phyloP scores from a whole-genome alignment of 2,113 vertebrate species.

The Grammomys surdaster region DNA sequence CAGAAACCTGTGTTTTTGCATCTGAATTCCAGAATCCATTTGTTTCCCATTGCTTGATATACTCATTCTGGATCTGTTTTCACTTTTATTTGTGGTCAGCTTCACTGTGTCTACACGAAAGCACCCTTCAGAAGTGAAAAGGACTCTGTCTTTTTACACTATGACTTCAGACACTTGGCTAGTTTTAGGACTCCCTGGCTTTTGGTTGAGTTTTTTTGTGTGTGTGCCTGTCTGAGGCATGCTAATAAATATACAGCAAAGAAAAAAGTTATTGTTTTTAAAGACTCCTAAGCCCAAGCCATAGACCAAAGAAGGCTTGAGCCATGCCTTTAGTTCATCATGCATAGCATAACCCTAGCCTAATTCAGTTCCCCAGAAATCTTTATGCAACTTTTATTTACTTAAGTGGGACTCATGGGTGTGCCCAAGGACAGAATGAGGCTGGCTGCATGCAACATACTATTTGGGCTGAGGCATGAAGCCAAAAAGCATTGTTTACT shows the following conservation, averaged over 20 bases:
- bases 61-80: conserved; percentile 81
- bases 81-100: conserved; percentile 81
- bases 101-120: conserved; percentile 80
- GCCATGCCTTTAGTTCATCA: not conserved
- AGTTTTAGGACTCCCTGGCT: conserved; percentile 79
- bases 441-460: conserved; percentile 57
- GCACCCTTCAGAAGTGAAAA: conserved; percentile 76
- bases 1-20: conserved; percentile 43
- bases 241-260: conserved; percentile 64
- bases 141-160: conserved; percentile 77
- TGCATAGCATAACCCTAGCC: not conserved
- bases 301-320: not conserved
- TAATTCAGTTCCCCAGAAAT: conserved; percentile 33
- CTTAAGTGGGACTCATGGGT: conserved; percentile 36
- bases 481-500: conserved; percentile 68
- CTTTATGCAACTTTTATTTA: conserved; percentile 53
- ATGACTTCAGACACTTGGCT: conserved; percentile 78
- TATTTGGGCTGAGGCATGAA: conserved; percentile 32
- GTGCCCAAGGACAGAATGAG: conserved; percentile 46
- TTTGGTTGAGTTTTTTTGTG: conserved; percentile 77
- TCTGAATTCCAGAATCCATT: conserved; percentile 74
- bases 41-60: conserved; percentile 72
- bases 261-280: conserved; percentile 33
- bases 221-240: conserved; percentile 77
- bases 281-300: not conserved